Evolutionary conservation across 2,888 invertebrate species (phyloP).

Genomic region (Brachynemurus nebulosus): DNA sequence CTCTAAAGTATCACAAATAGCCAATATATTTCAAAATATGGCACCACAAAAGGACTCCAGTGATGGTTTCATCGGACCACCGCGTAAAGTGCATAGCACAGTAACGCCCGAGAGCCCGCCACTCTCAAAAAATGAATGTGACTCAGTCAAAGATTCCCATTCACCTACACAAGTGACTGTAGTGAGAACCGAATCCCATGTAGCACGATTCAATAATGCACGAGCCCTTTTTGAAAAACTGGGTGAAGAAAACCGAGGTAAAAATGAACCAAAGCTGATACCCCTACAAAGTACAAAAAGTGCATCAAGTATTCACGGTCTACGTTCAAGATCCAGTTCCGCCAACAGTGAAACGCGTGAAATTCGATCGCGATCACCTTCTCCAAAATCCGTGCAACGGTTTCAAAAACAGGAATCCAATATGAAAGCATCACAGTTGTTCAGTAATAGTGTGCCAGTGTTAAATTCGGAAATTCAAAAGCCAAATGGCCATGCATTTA

Average conservation of each 20-base stretch:
- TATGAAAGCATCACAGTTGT: constrained; percentile 29
- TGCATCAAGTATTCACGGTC: constrained; percentile 35
- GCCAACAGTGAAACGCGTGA: constrained; percentile 45
- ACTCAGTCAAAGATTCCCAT: constrained; percentile 27
- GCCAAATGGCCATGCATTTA: constrained; percentile 6
- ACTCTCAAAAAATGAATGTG: constrained; percentile 24
- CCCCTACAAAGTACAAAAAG: constrained; percentile 30
- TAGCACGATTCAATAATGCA: constrained; percentile 83
- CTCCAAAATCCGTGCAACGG: constrained; percentile 25
- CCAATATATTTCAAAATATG: constrained; percentile 69
- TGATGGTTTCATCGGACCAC: constrained; percentile 2
- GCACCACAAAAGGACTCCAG: constrained; percentile 34
- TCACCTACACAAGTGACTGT: constrained; percentile 44
- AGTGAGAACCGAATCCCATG: constrained; percentile 75
- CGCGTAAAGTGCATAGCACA: constrained; percentile 15
- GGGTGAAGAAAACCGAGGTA: constrained; percentile 49
- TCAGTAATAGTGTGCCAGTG: constrained; percentile 37
- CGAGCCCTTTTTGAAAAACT: constrained; percentile 84
- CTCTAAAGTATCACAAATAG: constrained; percentile 81
- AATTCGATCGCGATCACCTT: constrained; percentile 27
- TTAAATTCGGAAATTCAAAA: constrained; percentile 24
- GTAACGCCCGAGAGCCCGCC: constrained; percentile 27
- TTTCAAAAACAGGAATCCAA: constrained; percentile 1
- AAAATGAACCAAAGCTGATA: constrained; percentile 21
- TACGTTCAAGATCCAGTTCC: constrained; percentile 50